Percentiles rank a stretch among this genome's conserved stretches.
phyloP scores from a whole-genome alignment of 2,113 vertebrate species.

The Lophura nycthemera region DNA sequence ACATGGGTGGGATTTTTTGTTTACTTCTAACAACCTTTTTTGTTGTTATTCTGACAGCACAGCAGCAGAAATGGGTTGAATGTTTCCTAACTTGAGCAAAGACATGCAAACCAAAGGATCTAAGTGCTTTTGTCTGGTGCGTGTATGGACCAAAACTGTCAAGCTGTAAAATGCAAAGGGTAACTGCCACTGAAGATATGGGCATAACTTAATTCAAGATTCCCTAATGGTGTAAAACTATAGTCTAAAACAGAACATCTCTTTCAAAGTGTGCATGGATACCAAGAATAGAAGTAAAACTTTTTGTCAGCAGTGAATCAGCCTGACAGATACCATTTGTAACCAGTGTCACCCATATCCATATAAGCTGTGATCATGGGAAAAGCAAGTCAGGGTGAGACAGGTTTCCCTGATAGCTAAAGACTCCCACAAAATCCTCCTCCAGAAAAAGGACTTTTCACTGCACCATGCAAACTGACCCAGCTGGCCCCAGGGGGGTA shows the following conservation, averaged over 20 bases:
- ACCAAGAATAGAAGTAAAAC: background rate
- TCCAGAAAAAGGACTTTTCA: background rate
- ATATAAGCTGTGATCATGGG: background rate
- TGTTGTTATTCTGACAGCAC: background rate
- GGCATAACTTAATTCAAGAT: background rate
- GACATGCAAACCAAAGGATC: background rate
- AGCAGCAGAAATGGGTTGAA: background rate
- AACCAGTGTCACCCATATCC: background rate
- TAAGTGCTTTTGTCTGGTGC: background rate
- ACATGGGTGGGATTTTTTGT: rapidly evolving
- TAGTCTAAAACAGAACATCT: background rate
- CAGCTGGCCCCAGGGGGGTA: rapidly evolving
- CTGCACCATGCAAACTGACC: background rate
- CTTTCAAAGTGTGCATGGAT: background rate
- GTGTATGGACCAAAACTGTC: background rate
- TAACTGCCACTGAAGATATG: background rate
- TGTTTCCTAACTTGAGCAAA: background rate
- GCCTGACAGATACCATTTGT: background rate
- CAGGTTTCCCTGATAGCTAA: background rate
- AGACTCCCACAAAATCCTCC: background rate
- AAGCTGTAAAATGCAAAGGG: background rate
- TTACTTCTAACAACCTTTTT: background rate
- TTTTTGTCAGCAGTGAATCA: background rate
- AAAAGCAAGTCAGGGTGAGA: background rate
- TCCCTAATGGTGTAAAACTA: background rate